Evolutionary conservation across 2,113 vertebrate genomes (phyloP), one percentile per base, ranked within the genome.

Genomic region (Mugil cephalus): DNA sequence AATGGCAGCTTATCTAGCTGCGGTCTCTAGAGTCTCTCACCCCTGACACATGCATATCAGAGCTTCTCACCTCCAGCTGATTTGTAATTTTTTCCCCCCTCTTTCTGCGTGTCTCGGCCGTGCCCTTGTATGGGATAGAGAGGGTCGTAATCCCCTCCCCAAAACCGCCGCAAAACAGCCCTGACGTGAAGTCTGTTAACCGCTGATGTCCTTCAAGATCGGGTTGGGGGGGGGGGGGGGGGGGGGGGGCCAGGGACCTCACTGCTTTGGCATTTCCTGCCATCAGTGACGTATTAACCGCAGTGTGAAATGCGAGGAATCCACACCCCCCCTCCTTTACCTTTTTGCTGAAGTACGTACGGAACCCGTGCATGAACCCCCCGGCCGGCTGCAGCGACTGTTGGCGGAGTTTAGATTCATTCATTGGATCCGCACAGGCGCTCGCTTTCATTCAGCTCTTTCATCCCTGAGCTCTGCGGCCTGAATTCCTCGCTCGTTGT

Each of bases 211-310:
- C 68, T 78, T 84, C 69, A 35, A 36, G 35, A 30, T 5, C 3
- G 24, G 2, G 24, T 2, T 2, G 10, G 10, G 14, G 6, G 47
- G 40, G 5, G 1, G 34, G 8, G 10, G 12, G 12, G n/a, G 4
- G 10, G 7, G 17, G 7, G 13, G 18, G 18, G 19, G 8, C 10
- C 36, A 4, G 17, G 38, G 54, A 67, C 72, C 51, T 69, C 45
- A 74, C 18, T 65, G 69, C 17, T 68, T 60, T 86, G 87, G 83
- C 50, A 87, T 92, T 91, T 91, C 89, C 86, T 87, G 77, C 54
- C 69, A 43, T 30, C 17, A 9, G 55, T 78, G 87, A 84, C 54
- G 60, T 80, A 51, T 35, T 30, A 30, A 15, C 63, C 39, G 13
- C 11, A 24, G 59, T 0, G 8, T 77, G 45, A 85, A 88, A 79